These are phyloP conservation scores for Linnaemya vulpina DNA, from an alignment of 2,888 invertebrate species.

Conservation along the genomic window DNA sequence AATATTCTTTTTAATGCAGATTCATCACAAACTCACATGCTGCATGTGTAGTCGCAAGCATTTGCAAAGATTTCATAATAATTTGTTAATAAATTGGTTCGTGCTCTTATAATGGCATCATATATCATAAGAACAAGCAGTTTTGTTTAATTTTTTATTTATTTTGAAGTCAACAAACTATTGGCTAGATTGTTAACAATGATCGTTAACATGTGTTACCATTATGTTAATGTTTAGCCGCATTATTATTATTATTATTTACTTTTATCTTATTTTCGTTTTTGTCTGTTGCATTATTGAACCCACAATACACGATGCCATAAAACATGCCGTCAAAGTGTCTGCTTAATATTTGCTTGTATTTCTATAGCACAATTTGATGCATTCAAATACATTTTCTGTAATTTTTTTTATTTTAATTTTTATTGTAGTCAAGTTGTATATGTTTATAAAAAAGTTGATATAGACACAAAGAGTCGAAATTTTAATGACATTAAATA, in stretches of 20 bases:
- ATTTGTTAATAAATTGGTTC: constrained; percentile 81
- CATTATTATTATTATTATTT: not conserved
- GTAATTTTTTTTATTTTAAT: too few relatives aligned
- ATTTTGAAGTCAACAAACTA: constrained; percentile 25
- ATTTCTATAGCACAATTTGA: not conserved
- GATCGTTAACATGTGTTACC: constrained; percentile 62
- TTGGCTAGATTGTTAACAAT: constrained; percentile 65
- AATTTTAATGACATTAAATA: too few relatives aligned
- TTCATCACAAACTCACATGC: not conserved
- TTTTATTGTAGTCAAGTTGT: too few relatives aligned
- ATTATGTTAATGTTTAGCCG: constrained; percentile 50
- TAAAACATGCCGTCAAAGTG: constrained; percentile 53
- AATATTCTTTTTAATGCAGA: constrained; percentile 22
- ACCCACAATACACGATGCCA: constrained; percentile 54
- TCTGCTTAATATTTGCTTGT: constrained; percentile 26
- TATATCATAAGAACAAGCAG: constrained; percentile 43
- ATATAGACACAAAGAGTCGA: too few relatives aligned
- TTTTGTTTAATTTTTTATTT: not conserved
- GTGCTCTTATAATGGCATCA: constrained; percentile 74
- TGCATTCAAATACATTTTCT: not conserved
- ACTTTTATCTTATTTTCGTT: not conserved
- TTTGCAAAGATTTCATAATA: constrained; percentile 77
- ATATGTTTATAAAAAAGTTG: not conserved
- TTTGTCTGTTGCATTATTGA: constrained; percentile 45
- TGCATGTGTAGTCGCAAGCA: constrained; percentile 6